A percentile compares a stretch with the other conserved stretches of the same genome.
Conservation (phyloP, 2,113 vertebrate species). For the Plectropomus leopardus region DNA sequence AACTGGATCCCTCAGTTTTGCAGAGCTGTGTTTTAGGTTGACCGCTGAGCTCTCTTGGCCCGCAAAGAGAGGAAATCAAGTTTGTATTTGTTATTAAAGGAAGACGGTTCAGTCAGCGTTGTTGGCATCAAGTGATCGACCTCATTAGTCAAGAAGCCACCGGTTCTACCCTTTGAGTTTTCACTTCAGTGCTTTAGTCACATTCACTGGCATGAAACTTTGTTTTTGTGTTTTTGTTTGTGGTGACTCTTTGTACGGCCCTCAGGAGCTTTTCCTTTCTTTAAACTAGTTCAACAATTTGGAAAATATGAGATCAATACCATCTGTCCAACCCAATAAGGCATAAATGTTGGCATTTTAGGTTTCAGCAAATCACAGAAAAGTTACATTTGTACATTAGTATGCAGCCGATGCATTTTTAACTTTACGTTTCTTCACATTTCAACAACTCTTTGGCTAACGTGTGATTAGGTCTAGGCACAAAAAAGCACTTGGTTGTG, state of each 20-base stretch:
- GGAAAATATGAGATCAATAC: background rate
- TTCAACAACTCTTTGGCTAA: too few relatives aligned
- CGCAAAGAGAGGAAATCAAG: constrained; percentile 18
- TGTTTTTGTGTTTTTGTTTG: background rate
- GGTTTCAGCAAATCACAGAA: too few relatives aligned
- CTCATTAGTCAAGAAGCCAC: constrained; percentile 26
- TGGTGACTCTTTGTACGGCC: background rate
- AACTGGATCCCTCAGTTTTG: constrained; percentile 6
- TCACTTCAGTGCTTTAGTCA: constrained; percentile 10
- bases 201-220: background rate
- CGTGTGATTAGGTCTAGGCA: too few relatives aligned
- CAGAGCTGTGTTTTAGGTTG: constrained; percentile 23
- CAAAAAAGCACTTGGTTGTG: too few relatives aligned
- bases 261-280: background rate
- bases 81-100: constrained; percentile 35
- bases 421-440: too few relatives aligned
- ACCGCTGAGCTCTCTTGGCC: constrained; percentile 16
- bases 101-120: constrained; percentile 12
- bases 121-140: constrained; percentile 23
- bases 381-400: too few relatives aligned
- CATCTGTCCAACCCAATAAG: background rate
- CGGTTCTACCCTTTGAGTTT: background rate
- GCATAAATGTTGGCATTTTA: too few relatives aligned
- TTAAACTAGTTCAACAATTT: background rate
- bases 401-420: too few relatives aligned